Evolutionary conservation across 2,888 invertebrate genomes (phyloP).

Genomic region (Cremastinae sp.): DNA sequence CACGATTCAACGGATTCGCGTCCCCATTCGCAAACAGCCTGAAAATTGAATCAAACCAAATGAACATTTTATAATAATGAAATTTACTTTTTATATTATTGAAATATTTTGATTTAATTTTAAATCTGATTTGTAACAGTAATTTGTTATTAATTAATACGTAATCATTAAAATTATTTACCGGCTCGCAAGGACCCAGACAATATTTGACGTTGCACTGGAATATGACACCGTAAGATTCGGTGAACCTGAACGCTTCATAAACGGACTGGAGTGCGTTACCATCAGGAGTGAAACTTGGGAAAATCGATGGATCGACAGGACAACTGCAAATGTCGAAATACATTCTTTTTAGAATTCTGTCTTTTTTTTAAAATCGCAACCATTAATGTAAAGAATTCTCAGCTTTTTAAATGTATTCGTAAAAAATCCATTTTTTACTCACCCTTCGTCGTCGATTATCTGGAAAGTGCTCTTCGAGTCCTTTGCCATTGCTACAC

Average conservation of each 20-base stretch:
- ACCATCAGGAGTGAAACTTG: conserved; percentile 94
- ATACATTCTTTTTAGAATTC: conserved; percentile 11
- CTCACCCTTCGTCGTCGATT: conserved; percentile 95
- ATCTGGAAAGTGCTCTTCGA: conserved; percentile 97
- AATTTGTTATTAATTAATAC: not conserved
- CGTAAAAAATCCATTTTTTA: conserved; percentile 29
- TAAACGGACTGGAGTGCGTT: conserved; percentile 95
- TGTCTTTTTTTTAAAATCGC: too few species aligned
- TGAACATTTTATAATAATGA: conserved; percentile 10
- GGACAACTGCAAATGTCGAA: conserved; percentile 85
- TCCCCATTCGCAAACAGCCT: conserved; percentile 96
- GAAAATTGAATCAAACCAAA: conserved; percentile 64
- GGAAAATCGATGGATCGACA: conserved; percentile 95
- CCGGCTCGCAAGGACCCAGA: conserved; percentile 95
- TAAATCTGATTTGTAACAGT: not conserved
- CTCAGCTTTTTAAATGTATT: not conserved
- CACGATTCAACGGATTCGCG: conserved; percentile 94
- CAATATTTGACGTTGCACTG: conserved; percentile 98
- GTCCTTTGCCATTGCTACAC: conserved; percentile 98
- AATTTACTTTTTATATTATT: not conserved
- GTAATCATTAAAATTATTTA: conserved; percentile 79
- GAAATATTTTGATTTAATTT: conserved; percentile 10
- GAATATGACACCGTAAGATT: conserved; percentile 97
- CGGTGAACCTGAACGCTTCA: conserved; percentile 97
- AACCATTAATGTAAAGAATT: conserved; percentile 4